A percentile compares a stretch with the other conserved stretches of the same genome.
phyloP scores from a whole-genome alignment of 2,888 invertebrate species.

The Sicus ferrugineus region DNA sequence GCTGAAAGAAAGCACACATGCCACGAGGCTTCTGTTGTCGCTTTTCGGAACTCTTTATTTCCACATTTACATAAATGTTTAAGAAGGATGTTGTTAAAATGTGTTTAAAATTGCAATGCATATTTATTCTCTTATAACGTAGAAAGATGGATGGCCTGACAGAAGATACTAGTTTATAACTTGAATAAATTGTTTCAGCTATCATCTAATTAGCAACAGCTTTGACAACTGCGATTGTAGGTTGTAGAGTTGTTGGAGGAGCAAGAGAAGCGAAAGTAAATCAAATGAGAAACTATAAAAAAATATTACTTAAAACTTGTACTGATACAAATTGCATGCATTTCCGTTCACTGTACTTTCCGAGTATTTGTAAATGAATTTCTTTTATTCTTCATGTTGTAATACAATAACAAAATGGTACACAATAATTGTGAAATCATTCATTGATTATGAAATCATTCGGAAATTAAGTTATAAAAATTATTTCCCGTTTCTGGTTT shows the following conservation, averaged over 20 bases:
- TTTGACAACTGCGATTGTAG: neutral
- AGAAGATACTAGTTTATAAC: neutral
- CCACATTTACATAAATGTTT: neutral
- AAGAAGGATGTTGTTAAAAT: slow-evolving; percentile 1
- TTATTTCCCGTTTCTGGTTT: too few species aligned
- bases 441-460: too few species aligned
- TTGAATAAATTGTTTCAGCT: neutral
- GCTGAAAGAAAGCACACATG: neutral
- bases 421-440: too few species aligned
- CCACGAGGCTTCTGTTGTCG: neutral
- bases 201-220: neutral
- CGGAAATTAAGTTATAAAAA: too few species aligned
- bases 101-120: neutral
- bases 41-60: neutral
- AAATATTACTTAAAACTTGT: neutral
- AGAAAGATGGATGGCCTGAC: slow-evolving; percentile 7
- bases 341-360: neutral
- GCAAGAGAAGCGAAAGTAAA: neutral
- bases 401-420: too few species aligned
- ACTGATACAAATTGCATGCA: neutral
- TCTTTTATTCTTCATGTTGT: too few species aligned
- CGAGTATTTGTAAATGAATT: too few species aligned
- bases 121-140: neutral
- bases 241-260: neutral
- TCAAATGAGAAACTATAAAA: neutral